phyloP scores from a whole-genome alignment of 2,888 invertebrate genomes.

The Blastobasis adustella region DNA sequence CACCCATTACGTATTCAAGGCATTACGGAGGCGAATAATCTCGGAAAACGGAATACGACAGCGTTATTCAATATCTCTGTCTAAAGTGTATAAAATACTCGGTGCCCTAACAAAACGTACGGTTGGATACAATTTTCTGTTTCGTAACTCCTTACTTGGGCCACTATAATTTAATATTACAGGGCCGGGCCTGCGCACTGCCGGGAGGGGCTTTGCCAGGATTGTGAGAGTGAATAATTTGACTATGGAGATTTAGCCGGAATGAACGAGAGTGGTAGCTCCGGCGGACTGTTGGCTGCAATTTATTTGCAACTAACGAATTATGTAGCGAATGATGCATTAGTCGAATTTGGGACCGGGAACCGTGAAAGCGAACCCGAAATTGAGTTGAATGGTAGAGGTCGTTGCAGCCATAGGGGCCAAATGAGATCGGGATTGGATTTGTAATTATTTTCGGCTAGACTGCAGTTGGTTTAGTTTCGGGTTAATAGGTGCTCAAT shows the following conservation, averaged over 20 bases:
- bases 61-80: too few relatives aligned
- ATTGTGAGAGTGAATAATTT: conserved; percentile 70
- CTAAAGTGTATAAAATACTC: conserved; percentile 19
- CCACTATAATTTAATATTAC: conserved; percentile 72
- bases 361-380: too few relatives aligned
- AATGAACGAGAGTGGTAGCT: conserved; percentile 21
- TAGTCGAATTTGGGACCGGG: conserved; percentile 33
- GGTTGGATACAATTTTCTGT: conserved; percentile 59
- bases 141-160: conserved; percentile 62
- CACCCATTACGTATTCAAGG: too few relatives aligned
- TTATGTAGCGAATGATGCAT: conserved; percentile 40
- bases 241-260: conserved; percentile 56
- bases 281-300: conserved; percentile 41
- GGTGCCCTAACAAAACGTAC: conserved; percentile 37
- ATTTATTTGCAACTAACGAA: conserved; percentile 55
- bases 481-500: too few relatives aligned
- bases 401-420: too few relatives aligned
- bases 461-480: too few relatives aligned
- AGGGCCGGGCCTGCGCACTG: conserved; percentile 32
- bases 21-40: too few relatives aligned
- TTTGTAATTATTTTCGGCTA: too few relatives aligned
- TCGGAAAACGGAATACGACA: too few relatives aligned
- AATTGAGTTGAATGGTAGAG: too few relatives aligned
- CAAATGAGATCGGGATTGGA: too few relatives aligned
- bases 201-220: conserved; percentile 52